phyloP scores from a whole-genome alignment of 2,888 invertebrate genomes.

The Drosophila mettleri region DNA sequence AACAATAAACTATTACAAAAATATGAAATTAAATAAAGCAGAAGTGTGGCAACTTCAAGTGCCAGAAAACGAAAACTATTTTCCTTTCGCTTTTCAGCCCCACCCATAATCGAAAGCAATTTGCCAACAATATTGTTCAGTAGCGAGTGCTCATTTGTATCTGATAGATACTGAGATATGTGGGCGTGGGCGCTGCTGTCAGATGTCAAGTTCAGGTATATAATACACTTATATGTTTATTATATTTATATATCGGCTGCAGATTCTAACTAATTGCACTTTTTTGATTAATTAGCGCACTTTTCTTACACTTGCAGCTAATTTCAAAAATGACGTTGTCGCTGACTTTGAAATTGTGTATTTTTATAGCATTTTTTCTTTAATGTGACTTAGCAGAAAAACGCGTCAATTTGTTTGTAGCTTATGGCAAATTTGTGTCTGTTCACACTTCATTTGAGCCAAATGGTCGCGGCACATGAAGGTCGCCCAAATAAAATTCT shows the following conservation, averaged over 20 bases:
- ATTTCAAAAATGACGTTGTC: slow-evolving; percentile 34
- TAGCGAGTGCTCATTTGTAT: slow-evolving; percentile 28
- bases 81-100: slow-evolving; percentile 54
- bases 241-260: not conserved
- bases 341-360: slow-evolving; percentile 24
- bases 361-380: slow-evolving; percentile 2
- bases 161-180: slow-evolving; percentile 23
- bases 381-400: slow-evolving; percentile 42
- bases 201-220: slow-evolving; percentile 48
- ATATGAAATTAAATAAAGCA: slow-evolving; percentile 38
- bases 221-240: not conserved
- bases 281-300: slow-evolving; percentile 34
- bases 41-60: slow-evolving; percentile 66
- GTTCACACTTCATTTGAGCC: slow-evolving; percentile 44
- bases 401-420: slow-evolving; percentile 24
- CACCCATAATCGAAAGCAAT: slow-evolving; percentile 43
- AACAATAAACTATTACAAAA: slow-evolving; percentile 25
- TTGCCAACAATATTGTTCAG: slow-evolving; percentile 49
- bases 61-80: slow-evolving; percentile 56
- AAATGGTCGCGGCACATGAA: slow-evolving; percentile 35
- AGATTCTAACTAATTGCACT: slow-evolving; percentile 28
- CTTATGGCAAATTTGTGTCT: slow-evolving; percentile 21
- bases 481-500: slow-evolving; percentile 36
- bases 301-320: slow-evolving; percentile 23
- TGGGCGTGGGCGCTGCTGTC: slow-evolving; percentile 16